Base-by-base conservation (phyloP, 2,113 vertebrate genomes). In the Platichthys stellatus region DNA sequence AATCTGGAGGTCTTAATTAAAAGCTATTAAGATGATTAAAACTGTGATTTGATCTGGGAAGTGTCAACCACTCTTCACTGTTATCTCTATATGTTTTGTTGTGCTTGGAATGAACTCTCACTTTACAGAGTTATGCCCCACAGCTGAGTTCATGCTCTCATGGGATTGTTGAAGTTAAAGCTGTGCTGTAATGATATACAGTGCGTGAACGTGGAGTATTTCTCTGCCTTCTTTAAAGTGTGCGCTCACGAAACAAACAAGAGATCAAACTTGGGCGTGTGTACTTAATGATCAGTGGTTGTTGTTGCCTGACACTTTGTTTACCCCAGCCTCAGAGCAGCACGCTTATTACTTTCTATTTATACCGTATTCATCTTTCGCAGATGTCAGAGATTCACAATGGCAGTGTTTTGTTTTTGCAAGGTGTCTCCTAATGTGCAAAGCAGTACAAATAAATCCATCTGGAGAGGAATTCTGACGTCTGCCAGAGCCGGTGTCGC, bases 401-500 rank as follows among this genome's bases (percentile, higher is more conserved):
- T 45, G 70, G 54, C 26, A 61, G 53, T 23, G 61, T 82, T 85
- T 72, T 31, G 56, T 82, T 62, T 79, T 64, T 66, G 51, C 38
- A 53, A 67, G 57, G 60, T 72, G 31, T 31, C 31, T 31, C 31
- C 31, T 31, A 31, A 31, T 31, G 65, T 77, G 47, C 49, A 61
- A 11, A 56, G 31, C 31, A 31, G 58, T 28, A 67, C 63, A 80
- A 83, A 84, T 83, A 73, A 82, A 80, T 77, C 23, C 35, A 71
- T 67, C 64, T 28, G 11, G 18, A 54, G 63, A 75, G 68, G 86
- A 84, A 68, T 72, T 68, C 1, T 81, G 76, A 86, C 69, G 74
- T 88, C 57, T 68, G 53, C 18, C 17, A n/a, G 28, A 15, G 65
- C 49, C 14, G 20, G 24, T 35, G 69, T 63, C 49, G 26, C 18